These are phyloP conservation scores for Pedicia rivosa DNA, from an alignment of 2,888 invertebrate genomes.

Conservation along the genomic window DNA sequence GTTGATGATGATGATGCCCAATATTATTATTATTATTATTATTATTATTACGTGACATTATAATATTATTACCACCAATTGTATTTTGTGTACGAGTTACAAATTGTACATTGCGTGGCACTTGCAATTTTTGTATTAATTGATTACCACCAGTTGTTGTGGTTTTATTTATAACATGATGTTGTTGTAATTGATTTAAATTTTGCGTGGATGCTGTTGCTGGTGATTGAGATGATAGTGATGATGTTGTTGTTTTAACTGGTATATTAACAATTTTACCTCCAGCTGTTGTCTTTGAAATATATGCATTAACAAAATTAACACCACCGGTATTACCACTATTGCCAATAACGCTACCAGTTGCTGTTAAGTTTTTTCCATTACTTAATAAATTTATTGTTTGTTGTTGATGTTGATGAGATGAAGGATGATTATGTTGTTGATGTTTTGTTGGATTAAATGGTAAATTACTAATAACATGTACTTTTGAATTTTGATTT, in stretches of 20 bases:
- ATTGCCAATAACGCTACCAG: not conserved
- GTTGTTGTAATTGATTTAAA: constrained; percentile 4
- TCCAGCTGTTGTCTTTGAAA: constrained; percentile 18
- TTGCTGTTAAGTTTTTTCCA: constrained; percentile 18
- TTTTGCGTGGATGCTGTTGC: not conserved
- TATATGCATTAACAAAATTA: constrained; percentile 16
- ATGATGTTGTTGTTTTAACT: constrained; percentile 7
- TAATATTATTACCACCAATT: not conserved
- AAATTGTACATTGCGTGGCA: constrained; percentile 22
- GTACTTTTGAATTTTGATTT: constrained; percentile 20
- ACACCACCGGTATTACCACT: not conserved
- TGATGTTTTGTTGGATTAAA: constrained; percentile 10
- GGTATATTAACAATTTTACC: constrained; percentile 12
- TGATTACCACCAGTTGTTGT: constrained; percentile 11
- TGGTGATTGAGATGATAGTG: not conserved
- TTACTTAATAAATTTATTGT: constrained; percentile 22
- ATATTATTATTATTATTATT: too few species aligned
- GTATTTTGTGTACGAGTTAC: constrained; percentile 23
- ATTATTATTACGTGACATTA: not conserved
- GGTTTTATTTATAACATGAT: constrained; percentile 8
- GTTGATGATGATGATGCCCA: constrained; percentile 8
- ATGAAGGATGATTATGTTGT: constrained; percentile 8
- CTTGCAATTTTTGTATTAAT: constrained; percentile 18
- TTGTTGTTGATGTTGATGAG: constrained; percentile 14
- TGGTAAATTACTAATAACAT: constrained; percentile 25